These are phyloP conservation scores for Chaenogobius annularis DNA, from an alignment of 2,113 vertebrate genomes.

Conservation along the genomic window DNA sequence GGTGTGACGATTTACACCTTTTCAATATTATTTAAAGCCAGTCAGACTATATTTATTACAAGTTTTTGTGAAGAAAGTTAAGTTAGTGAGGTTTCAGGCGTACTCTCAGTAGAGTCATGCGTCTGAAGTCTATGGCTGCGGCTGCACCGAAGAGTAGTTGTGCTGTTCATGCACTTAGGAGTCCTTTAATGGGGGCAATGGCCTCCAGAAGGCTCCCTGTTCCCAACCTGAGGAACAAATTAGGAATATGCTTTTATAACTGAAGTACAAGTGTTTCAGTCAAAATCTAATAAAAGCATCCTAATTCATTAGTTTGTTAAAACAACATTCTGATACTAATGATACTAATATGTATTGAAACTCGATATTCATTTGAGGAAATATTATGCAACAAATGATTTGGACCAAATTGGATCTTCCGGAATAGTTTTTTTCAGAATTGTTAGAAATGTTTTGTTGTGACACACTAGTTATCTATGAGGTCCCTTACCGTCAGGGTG, in stretches of 20 bases:
- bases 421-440: no score
- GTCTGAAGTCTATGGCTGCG: conserved; percentile 90
- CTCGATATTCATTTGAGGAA: no score
- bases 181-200: conserved; percentile 73
- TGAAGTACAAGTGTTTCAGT: background rate
- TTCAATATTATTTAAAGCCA: no score
- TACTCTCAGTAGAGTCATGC: conserved; percentile 87
- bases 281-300: background rate
- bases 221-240: conserved; percentile 80
- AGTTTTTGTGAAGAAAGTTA: no score
- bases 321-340: no score
- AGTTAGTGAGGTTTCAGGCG: conserved; percentile 27
- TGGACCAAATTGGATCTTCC: no score
- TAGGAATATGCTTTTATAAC: background rate
- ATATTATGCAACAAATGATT: no score
- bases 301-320: background rate
- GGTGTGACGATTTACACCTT: no score
- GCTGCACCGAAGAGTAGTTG: conserved; percentile 83
- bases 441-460: no score
- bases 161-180: conserved; percentile 81
- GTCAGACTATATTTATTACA: no score
- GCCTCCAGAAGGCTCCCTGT: conserved; percentile 84
- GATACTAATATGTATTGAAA: no score
- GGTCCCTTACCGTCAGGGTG: conserved; percentile 81
- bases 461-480: background rate